phyloP scores from a whole-genome alignment of 2,797 vertebrate species.

The Petrocephalus schoutedeni region DNA sequence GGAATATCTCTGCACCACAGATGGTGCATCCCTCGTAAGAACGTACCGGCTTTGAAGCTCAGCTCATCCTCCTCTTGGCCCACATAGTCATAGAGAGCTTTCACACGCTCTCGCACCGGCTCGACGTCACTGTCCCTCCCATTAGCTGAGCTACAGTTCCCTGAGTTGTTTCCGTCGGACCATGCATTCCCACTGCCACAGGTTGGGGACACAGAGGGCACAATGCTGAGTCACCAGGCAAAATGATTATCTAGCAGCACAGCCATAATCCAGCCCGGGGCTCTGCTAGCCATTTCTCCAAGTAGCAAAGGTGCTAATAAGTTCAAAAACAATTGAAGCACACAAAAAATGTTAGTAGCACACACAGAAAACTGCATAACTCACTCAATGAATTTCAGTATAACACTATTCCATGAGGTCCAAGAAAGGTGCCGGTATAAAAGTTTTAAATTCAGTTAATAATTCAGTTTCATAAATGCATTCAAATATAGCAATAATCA shows the following conservation, averaged over 20 bases:
- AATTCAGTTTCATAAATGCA: background rate
- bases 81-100: constrained; percentile 73
- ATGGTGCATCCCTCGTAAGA: background rate
- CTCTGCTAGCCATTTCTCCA: too few species aligned
- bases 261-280: too few species aligned
- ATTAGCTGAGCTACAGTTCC: background rate
- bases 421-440: background rate
- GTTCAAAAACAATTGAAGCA: background rate
- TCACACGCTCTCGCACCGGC: constrained; percentile 59
- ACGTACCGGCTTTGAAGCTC: constrained; percentile 75
- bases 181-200: background rate
- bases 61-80: constrained; percentile 77
- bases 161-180: background rate
- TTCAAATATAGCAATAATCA: background rate
- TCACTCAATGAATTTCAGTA: background rate
- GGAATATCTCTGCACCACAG: background rate
- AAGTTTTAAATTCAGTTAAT: background rate
- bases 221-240: background rate
- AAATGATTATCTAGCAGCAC: background rate
- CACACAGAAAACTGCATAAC: background rate
- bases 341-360: background rate
- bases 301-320: background rate
- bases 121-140: background rate
- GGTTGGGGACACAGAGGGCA: background rate
- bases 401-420: background rate